Evolutionary conservation across 2,888 invertebrate genomes (phyloP).

Genomic region (Physocephala rufipes): DNA sequence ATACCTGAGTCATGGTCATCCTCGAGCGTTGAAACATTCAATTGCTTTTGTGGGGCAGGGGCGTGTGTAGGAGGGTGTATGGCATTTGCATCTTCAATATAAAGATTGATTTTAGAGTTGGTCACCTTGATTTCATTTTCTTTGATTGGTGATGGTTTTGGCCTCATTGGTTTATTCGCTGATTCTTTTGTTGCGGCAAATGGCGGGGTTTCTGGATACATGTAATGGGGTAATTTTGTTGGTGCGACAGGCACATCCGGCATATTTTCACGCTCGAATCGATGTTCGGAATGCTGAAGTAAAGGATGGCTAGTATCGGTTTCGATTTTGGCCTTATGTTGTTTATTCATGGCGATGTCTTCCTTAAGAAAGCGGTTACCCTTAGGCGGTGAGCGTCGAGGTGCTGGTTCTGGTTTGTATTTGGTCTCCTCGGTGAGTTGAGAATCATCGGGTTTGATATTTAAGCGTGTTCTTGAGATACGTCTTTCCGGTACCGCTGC

Average conservation of each 20-base stretch:
- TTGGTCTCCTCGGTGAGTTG: constrained; percentile 64
- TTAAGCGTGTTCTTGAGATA: constrained; percentile 55
- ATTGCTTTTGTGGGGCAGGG: constrained; percentile 63
- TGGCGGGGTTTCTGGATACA: constrained; percentile 69
- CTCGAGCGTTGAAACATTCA: constrained; percentile 71
- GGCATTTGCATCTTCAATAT: constrained; percentile 59
- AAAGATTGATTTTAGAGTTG: constrained; percentile 58
- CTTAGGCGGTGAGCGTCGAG: constrained; percentile 62
- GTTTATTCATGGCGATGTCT: constrained; percentile 70
- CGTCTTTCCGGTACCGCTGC: constrained; percentile 54
- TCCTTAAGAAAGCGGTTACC: constrained; percentile 61
- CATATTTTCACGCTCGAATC: constrained; percentile 72
- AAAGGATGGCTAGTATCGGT: constrained; percentile 75
- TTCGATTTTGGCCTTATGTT: constrained; percentile 63
- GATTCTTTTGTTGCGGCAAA: constrained; percentile 52
- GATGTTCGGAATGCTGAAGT: constrained; percentile 80
- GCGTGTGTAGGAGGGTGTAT: constrained; percentile 37
- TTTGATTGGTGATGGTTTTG: constrained; percentile 64
- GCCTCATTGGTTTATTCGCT: constrained; percentile 43
- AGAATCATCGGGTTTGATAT: constrained; percentile 53
- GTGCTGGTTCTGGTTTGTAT: constrained; percentile 66
- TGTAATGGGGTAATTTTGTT: constrained; percentile 72
- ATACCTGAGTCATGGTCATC: constrained; percentile 83
- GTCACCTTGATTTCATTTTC: constrained; percentile 64
- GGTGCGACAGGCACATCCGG: constrained; percentile 67